Percentiles rank a stretch among this genome's conserved stretches.
These are phyloP conservation scores for Gavia stellata DNA, from an alignment of 2,113 vertebrate species.

Conservation along the genomic window DNA sequence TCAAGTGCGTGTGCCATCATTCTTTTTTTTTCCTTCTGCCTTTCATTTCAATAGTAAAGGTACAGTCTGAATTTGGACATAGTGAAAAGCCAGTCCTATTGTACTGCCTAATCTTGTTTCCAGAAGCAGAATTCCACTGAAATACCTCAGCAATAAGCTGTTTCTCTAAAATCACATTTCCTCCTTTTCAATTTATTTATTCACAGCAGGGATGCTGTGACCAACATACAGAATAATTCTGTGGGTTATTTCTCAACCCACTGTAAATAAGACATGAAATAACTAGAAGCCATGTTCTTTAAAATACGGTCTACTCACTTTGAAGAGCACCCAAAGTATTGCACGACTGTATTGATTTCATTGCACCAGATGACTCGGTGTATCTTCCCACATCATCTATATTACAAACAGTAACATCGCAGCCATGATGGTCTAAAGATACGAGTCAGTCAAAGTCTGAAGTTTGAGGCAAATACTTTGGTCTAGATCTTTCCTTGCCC, in stretches of 20 bases:
- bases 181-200: neutral
- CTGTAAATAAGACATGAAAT: neutral
- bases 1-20: fast-evolving
- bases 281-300: neutral
- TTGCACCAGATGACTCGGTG: neutral
- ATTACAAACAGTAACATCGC: neutral
- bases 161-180: neutral
- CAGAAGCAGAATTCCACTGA: neutral
- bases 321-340: neutral
- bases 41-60: neutral
- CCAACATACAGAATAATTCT: neutral
- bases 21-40: neutral
- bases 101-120: neutral
- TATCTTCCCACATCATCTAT: neutral
- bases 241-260: neutral
- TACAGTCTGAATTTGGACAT: neutral
- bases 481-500: neutral
- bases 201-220: neutral
- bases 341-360: neutral
- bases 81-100: neutral
- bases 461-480: neutral
- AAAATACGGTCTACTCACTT: neutral
- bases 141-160: neutral
- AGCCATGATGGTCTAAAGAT: neutral
- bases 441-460: neutral